Conservation (phyloP, 2,797 vertebrate genomes). For the Leucoraja ocellata region DNA sequence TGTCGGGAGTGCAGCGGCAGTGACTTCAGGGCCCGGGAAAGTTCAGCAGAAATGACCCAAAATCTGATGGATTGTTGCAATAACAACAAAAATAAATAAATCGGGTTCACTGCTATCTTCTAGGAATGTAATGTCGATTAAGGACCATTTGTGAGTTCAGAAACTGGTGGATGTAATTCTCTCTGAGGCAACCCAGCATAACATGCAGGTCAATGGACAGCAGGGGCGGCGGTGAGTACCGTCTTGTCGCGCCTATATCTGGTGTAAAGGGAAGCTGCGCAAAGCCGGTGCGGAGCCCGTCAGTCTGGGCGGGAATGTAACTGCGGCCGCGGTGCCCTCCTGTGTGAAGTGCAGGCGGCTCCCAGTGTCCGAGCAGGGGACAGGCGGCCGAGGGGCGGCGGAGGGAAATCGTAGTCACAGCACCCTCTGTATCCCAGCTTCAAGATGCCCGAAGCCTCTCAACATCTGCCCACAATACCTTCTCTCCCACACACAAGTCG, state of each 20-base stretch:
- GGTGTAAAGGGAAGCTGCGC: too few relatives aligned
- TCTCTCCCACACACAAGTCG: too few relatives aligned
- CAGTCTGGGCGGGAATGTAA: too few relatives aligned
- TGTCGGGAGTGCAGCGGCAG: too few relatives aligned
- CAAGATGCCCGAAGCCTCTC: neutral
- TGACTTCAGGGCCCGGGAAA: too few relatives aligned
- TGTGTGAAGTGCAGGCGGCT: neutral
- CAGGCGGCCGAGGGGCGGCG: too few relatives aligned
- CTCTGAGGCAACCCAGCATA: neutral
- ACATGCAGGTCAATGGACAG: neutral
- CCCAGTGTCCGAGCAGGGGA: neutral
- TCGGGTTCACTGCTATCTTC: neutral
- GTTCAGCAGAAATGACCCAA: neutral
- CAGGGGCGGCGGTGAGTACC: too few relatives aligned
- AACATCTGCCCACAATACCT: neutral
- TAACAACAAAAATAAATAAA: neutral
- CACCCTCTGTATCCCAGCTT: neutral
- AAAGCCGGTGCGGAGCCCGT: neutral
- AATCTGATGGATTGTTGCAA: neutral
- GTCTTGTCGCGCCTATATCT: neutral
- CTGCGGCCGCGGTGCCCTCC: neutral
- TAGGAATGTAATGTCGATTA: neutral
- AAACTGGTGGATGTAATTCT: neutral
- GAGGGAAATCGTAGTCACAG: neutral
- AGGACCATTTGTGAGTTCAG: neutral